These are phyloP conservation scores for Sturnira hondurensis DNA, from an alignment of 2,113 vertebrate genomes.

Conservation along the genomic window DNA sequence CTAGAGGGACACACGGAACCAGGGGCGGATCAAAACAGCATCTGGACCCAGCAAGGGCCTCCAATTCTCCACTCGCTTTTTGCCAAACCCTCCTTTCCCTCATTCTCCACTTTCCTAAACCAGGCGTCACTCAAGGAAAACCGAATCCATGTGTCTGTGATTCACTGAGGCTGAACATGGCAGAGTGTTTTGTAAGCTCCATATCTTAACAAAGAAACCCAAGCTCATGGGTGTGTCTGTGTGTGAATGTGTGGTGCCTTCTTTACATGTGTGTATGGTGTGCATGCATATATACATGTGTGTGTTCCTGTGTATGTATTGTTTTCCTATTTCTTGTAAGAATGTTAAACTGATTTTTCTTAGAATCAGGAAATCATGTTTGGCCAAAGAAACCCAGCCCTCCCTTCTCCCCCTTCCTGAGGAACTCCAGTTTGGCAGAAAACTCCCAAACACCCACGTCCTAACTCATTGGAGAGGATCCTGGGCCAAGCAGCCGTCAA, in stretches of 20 bases:
- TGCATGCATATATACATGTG: background rate
- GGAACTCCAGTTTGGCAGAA: constrained; percentile 66
- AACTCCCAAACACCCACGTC: constrained; percentile 66
- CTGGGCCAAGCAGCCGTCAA: background rate
- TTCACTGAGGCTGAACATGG: constrained; percentile 31
- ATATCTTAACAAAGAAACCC: background rate
- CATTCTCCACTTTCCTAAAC: constrained; percentile 19
- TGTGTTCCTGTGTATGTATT: background rate
- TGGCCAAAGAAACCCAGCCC: constrained; percentile 38
- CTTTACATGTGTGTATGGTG: background rate
- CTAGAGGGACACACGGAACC: background rate
- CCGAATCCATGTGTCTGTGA: constrained; percentile 68
- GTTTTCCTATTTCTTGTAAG: constrained; percentile 38
- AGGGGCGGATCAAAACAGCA: background rate
- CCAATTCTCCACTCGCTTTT: background rate
- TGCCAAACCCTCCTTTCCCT: constrained; percentile 33
- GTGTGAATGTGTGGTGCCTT: background rate
- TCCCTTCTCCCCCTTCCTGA: constrained; percentile 47
- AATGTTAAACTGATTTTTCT: constrained; percentile 59
- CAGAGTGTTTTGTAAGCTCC: constrained; percentile 17
- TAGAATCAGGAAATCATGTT: constrained; percentile 66
- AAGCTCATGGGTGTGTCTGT: background rate
- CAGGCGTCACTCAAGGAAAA: constrained; percentile 47
- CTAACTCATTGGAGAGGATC: constrained; percentile 50
- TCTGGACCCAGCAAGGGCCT: constrained; percentile 42